These are phyloP conservation scores for Tridacna gigas DNA, from an alignment of 2,888 invertebrate genomes.

Conservation along the genomic window DNA sequence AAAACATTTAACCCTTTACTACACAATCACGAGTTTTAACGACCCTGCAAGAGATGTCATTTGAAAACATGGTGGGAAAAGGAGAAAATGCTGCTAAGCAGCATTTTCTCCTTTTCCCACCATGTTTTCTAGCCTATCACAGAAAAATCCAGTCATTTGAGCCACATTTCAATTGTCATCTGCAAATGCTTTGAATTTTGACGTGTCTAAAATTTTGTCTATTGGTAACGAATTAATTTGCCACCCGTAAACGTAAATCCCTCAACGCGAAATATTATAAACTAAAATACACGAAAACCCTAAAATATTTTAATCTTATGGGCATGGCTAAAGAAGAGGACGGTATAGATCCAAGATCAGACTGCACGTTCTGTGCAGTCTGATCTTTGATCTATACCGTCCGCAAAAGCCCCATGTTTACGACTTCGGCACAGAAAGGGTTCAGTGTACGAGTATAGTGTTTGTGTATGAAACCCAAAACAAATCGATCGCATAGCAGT, in stretches of 20 bases:
- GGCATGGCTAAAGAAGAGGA: too few relatives aligned
- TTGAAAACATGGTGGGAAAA: background rate
- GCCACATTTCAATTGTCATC: background rate
- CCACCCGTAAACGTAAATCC: too few relatives aligned
- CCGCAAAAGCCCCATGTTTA: too few relatives aligned
- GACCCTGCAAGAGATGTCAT: too few relatives aligned
- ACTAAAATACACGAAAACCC: too few relatives aligned
- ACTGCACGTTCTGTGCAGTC: too few relatives aligned
- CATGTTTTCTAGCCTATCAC: background rate
- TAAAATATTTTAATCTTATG: background rate
- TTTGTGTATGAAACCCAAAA: too few relatives aligned
- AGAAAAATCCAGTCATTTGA: background rate
- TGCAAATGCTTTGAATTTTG: background rate
- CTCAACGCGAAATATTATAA: too few relatives aligned
- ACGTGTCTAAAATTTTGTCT: background rate
- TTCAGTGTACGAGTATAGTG: too few relatives aligned
- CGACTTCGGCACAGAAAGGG: too few relatives aligned
- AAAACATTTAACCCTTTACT: background rate
- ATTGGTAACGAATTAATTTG: background rate
- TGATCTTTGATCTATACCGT: background rate
- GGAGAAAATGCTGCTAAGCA: background rate
- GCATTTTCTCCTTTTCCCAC: background rate
- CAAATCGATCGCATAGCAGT: too few relatives aligned
- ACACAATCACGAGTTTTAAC: background rate
- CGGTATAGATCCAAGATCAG: too few relatives aligned